Evolutionary conservation across 2,888 invertebrate genomes (phyloP), one percentile per base, ranked within the genome.

Genomic region (Drosophila cyrtoloma): DNA sequence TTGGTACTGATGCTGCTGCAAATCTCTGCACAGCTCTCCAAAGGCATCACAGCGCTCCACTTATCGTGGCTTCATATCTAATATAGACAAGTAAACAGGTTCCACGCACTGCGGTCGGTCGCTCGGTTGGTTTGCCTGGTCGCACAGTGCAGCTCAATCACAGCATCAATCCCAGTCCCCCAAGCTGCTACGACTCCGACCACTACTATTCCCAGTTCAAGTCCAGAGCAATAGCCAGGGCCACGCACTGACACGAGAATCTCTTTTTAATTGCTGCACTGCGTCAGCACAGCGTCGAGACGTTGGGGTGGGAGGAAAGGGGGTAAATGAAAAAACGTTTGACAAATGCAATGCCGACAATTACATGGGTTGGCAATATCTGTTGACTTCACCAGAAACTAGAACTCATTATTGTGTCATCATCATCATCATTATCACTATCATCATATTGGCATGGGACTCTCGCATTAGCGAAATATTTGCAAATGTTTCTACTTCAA

Each of bases 31-130:
- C 66, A 76, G 69, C 71, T 71, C 76, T 76, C 68, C 52, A 75
- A 72, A 75, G 74, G 72, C 75, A 78, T 74, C 75, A 66, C 71
- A 80, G 79, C 88, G 86, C 86, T 86, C 86, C 86, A 86, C 88
- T 86, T 86, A 86, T 86, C 86, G 88, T 86, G 88, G 88, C 88
- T 82, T 86, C 88, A 86, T 88, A 86, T 86, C 86, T 86, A 86
- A 86, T 86, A 86, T 86, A 84, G 88, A 88, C 84, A 86, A 88
- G 72, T 80, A 86, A 86, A 86, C 86, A 84, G 88, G 86, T 86
- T 86, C 78, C 72, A 81, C 81, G 81, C 81, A 76, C 81, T 76
- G 71, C 68, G 75, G 81, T 81, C 81, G 75, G 74, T 76, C 77
- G 76, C 47, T 63, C 63, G 66, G 53, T 66, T 56, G 44, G 69